A percentile compares a stretch with the other conserved stretches of the same genome.
Evolutionary conservation across 2,797 vertebrate species (phyloP).

Genomic region (Toxotes lorentzi): DNA sequence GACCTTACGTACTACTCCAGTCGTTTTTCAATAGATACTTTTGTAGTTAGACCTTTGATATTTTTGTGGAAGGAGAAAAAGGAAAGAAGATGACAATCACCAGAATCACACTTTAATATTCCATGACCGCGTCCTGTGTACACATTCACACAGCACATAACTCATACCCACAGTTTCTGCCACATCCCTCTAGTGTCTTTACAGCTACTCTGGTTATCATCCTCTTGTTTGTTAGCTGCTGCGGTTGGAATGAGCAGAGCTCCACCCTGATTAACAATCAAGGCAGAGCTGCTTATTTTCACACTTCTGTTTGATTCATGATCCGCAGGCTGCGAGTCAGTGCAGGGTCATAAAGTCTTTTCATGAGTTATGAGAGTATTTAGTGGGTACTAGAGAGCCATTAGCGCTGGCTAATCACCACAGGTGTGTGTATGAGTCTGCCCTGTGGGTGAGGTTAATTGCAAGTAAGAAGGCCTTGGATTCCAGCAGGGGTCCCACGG

Average conservation of each 20-base stretch:
- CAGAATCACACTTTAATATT: conserved; percentile 1
- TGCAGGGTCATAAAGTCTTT: conserved; percentile 69
- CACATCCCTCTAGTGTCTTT: neutral
- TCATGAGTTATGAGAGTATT: conserved; percentile 78
- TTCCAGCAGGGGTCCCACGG: conserved; percentile 37
- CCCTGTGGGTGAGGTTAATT: conserved; percentile 73
- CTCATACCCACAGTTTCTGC: neutral
- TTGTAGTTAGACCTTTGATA: conserved; percentile 21
- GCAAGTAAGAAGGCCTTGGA: conserved; percentile 58
- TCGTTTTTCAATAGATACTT: too few relatives aligned
- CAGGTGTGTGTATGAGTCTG: conserved; percentile 59
- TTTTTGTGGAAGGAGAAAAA: conserved; percentile 4
- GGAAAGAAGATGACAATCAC: neutral
- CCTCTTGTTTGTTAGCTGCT: conserved; percentile 36
- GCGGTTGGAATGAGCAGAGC: conserved; percentile 28
- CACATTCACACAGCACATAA: conserved; percentile 19
- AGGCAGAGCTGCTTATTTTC: conserved; percentile 65
- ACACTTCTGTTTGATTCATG: conserved; percentile 68
- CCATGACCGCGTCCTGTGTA: neutral
- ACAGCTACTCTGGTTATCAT: conserved; percentile 6
- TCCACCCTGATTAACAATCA: conserved; percentile 67
- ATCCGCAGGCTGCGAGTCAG: conserved; percentile 59
- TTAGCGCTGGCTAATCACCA: conserved; percentile 73
- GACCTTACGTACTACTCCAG: too few relatives aligned
- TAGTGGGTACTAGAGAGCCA: conserved; percentile 70